These are phyloP conservation scores for Pteropus alecto DNA, from an alignment of 2,113 vertebrate genomes.

Conservation along the genomic window DNA sequence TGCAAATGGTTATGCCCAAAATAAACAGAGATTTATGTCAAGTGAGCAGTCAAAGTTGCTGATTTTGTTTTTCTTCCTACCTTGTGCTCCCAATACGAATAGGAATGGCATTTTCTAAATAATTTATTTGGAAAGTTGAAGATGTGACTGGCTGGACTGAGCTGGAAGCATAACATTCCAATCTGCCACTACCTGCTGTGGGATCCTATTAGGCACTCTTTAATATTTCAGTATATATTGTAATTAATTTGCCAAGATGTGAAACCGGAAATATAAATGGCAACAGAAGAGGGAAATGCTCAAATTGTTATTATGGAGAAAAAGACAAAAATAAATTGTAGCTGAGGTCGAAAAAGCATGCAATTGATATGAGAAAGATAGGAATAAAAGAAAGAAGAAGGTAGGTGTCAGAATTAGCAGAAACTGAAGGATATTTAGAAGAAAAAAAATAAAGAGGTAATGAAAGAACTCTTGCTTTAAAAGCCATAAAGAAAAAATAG, in stretches of 20 bases:
- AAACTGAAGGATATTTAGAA: neutral
- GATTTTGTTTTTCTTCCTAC: neutral
- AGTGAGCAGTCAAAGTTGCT: neutral
- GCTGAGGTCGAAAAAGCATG: neutral
- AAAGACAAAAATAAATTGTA: neutral
- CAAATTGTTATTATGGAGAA: neutral
- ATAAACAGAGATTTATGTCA: neutral
- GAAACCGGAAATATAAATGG: neutral
- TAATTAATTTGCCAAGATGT: constrained; percentile 6
- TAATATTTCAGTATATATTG: neutral
- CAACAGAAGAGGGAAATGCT: neutral
- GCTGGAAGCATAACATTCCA: neutral
- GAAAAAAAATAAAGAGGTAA: neutral
- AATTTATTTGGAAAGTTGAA: constrained; percentile 4
- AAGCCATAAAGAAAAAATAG: neutral
- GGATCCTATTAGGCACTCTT: neutral
- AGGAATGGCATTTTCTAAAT: constrained; percentile 8
- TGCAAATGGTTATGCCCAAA: neutral
- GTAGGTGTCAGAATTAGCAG: neutral
- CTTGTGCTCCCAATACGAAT: neutral
- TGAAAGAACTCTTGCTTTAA: neutral
- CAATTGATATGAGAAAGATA: neutral
- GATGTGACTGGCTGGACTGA: neutral
- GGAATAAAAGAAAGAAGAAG: neutral
- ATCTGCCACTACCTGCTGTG: neutral